phyloP scores from a whole-genome alignment of 2,113 vertebrate genomes.

The Todiramphus chloris region DNA sequence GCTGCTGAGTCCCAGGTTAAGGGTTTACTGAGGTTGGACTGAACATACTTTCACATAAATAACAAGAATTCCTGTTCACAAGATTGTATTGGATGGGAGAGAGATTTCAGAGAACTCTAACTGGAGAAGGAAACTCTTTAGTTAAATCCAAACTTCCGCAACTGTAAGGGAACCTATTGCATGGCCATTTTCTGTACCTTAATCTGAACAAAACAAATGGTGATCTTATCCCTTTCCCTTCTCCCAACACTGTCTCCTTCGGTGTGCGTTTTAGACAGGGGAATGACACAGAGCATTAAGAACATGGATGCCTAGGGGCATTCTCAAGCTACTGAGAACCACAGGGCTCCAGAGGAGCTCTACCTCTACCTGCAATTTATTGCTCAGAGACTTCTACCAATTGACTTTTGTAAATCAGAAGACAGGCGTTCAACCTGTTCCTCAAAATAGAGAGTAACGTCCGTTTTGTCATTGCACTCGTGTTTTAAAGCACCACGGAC shows the following conservation, averaged over 20 bases:
- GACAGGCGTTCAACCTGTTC: neutral
- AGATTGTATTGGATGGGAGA: neutral
- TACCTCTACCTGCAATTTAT: neutral
- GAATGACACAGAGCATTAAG: neutral
- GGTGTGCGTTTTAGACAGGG: rapidly evolving
- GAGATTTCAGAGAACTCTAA: neutral
- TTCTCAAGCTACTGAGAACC: neutral
- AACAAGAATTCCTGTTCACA: neutral
- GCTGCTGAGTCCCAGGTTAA: neutral
- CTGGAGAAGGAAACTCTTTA: neutral
- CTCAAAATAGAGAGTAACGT: too few relatives aligned
- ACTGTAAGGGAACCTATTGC: too few relatives aligned
- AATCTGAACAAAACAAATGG: rapidly evolving
- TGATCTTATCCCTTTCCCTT: neutral
- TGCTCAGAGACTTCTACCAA: rapidly evolving
- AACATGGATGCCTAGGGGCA: too few relatives aligned
- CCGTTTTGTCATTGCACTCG: too few relatives aligned
- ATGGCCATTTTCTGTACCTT: too few relatives aligned
- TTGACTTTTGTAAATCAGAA: neutral
- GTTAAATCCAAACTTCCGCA: neutral
- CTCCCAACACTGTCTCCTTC: neutral
- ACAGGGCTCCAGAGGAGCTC: rapidly evolving
- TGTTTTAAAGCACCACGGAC: rapidly evolving
- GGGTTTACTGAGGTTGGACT: neutral
- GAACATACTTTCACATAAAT: neutral